These are phyloP conservation scores for Lonchura striata DNA, from an alignment of 2,113 vertebrate genomes.

Conservation along the genomic window DNA sequence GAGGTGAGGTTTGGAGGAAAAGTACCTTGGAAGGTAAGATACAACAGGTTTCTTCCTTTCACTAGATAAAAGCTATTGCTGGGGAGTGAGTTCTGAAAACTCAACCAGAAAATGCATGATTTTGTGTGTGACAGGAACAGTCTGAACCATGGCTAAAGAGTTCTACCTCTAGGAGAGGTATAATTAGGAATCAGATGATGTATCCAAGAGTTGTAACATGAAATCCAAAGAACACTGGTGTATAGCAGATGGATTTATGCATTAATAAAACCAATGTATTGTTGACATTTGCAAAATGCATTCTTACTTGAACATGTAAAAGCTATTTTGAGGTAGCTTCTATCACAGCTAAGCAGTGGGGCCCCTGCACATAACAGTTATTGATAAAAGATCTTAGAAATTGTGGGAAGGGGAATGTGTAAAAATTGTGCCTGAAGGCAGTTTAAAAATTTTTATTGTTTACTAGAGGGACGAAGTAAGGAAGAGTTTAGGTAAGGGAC, in stretches of 20 bases:
- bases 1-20: background rate
- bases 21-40: background rate
- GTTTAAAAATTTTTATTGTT: background rate
- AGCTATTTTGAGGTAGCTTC: background rate
- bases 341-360: background rate
- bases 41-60: background rate
- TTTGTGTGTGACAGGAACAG: background rate
- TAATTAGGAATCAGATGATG: background rate
- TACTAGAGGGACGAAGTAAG: background rate
- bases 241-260: background rate
- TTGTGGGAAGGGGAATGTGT: rapidly evolving
- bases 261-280: background rate
- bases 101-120: background rate
- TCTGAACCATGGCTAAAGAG: background rate
- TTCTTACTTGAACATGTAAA: background rate
- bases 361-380: background rate
- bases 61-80: background rate
- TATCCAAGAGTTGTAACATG: background rate
- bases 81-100: background rate
- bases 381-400: background rate
- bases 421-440: background rate
- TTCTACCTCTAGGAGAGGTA: background rate
- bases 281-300: background rate
- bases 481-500: background rate
- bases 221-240: background rate